A percentile compares a stretch with the other conserved stretches of the same genome.
Conservation (phyloP, 1,140 invertebrate species). For the Pseudomyrmex gracilis region DNA sequence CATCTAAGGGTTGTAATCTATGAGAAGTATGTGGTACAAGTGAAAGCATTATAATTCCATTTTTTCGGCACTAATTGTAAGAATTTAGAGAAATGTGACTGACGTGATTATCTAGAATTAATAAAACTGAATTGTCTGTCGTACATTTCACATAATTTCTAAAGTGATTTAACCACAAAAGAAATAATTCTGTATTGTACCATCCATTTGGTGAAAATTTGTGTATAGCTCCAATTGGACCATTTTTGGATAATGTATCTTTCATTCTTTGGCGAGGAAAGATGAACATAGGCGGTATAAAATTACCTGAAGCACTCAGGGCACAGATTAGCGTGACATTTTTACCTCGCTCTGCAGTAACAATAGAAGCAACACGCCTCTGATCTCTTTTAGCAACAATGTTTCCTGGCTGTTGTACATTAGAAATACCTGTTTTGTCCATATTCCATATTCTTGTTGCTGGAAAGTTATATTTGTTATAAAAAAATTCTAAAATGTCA, state of each 20-base stretch:
- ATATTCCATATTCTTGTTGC: background rate
- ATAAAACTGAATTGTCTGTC: background rate
- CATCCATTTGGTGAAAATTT: background rate
- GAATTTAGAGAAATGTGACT: background rate
- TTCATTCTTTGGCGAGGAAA: slow-evolving; percentile 4
- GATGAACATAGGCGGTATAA: background rate
- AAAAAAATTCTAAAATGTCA: no score
- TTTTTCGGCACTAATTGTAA: background rate
- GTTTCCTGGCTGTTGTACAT: background rate
- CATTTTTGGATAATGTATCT: background rate
- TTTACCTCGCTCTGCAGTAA: background rate
- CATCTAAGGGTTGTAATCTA: slow-evolving; percentile 7
- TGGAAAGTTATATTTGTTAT: background rate
- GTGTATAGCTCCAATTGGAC: background rate
- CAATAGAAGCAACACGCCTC: background rate
- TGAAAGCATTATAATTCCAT: background rate
- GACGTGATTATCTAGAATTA: background rate
- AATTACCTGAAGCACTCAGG: background rate
- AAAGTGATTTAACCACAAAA: background rate
- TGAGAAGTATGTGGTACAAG: background rate
- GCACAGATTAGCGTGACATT: background rate
- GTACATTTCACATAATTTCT: background rate
- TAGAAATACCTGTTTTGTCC: slow-evolving; percentile 2
- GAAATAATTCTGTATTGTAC: background rate
- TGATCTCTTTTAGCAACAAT: background rate